Conservation (phyloP, 1,140 invertebrate species). For the Hylyphantes graminicola region DNA sequence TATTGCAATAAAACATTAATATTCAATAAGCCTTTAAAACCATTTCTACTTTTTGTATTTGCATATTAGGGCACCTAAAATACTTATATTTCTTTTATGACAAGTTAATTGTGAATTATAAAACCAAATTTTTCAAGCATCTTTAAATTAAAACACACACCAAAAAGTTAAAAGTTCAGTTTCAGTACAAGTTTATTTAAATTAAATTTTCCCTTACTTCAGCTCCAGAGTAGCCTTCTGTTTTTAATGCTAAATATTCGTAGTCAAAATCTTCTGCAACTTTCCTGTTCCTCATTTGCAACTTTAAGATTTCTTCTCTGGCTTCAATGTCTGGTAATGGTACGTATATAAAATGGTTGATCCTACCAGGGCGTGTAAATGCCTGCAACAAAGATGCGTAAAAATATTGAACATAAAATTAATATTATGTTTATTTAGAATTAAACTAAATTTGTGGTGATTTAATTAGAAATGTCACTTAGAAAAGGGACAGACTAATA, state of each 20-base stretch:
- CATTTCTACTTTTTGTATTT: not conserved
- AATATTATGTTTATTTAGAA: no score
- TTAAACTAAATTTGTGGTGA: no score
- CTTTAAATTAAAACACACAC: not conserved
- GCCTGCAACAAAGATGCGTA: conserved; percentile 72
- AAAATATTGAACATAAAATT: not conserved
- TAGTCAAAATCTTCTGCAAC: conserved; percentile 73
- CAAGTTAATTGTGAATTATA: not conserved
- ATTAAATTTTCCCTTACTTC: conserved; percentile 73
- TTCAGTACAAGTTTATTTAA: not conserved
- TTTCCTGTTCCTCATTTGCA: conserved; percentile 68
- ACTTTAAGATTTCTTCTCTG: conserved; percentile 76
- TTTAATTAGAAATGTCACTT: no score
- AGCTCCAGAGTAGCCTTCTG: conserved; percentile 86
- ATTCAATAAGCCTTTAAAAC: not conserved
- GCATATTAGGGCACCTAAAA: not conserved
- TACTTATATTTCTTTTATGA: not conserved
- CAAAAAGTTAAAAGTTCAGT: not conserved
- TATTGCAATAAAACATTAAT: no score
- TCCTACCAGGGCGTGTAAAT: conserved; percentile 83
- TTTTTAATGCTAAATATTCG: conserved; percentile 74
- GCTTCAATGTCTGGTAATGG: conserved; percentile 82
- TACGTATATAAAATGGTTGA: conserved; percentile 91
- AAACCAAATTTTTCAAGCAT: not conserved
- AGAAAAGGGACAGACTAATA: no score